Evolutionary conservation across 1,140 invertebrate genomes (phyloP), one percentile per base, ranked within the genome.

Genomic region (Thaumatotibia leucotreta): DNA sequence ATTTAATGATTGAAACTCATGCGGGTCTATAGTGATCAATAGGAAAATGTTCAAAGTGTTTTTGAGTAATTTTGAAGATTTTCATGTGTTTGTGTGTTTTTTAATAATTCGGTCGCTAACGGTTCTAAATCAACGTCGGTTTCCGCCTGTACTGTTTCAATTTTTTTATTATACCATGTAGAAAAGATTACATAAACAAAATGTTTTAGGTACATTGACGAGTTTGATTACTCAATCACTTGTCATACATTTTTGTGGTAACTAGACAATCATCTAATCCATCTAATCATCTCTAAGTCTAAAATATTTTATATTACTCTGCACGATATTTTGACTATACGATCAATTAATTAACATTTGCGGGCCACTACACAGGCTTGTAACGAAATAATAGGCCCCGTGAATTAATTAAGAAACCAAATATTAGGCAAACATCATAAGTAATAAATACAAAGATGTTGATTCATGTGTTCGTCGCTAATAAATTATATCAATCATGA

Each of bases 401-500:
- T n/a, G n/a, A n/a, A n/a, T n/a, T n/a, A n/a, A n/a, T n/a, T n/a
- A n/a, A n/a, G n/a, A n/a, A n/a, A n/a, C n/a, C n/a, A n/a, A n/a
- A n/a, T n/a, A n/a, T n/a, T n/a, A n/a, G n/a, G 20, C 14, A 45
- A 45, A 6, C 20, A n/a, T n/a, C n/a, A n/a, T 20, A 45, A 20
- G n/a, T n/a, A 45, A 45, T 5, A 20, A 39, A n/a, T n/a, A n/a
- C 39, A 45, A 20, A 45, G 39, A 17, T 45, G 39, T 58, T 9
- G 14, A 27, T 2, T 27, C 11, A n/a, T n/a, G 52, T 58, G 27
- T 27, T 27, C 14, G 52, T 2, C 10, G 8, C 24, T 54, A 10
- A n/a, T 54, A 54, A 54, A 58, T 58, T 4, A 14, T 14, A 58
- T 20, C 17, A 58, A 58, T 58, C 52, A 58, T 58, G 52, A 58